phyloP scores from a whole-genome alignment of 2,888 invertebrate species.

The Erebia ligea region DNA sequence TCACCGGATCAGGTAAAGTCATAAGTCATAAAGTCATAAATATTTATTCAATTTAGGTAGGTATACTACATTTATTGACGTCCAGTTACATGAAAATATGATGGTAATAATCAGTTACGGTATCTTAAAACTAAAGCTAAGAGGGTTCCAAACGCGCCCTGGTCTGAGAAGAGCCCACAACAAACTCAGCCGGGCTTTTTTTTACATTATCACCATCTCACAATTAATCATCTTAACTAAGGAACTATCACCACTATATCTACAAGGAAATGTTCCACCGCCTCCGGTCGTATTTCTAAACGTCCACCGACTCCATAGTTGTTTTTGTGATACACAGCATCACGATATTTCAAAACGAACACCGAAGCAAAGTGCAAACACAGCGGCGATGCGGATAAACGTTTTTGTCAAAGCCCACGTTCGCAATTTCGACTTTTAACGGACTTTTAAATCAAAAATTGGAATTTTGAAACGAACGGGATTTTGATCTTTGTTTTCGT shows the following conservation, averaged over 20 bases:
- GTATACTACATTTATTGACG: too few species aligned
- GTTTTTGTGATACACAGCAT: conserved; percentile 6
- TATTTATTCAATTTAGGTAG: too few species aligned
- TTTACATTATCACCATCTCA: too few species aligned
- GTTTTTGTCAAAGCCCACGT: conserved; percentile 16
- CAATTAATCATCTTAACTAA: too few species aligned
- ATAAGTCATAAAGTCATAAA: too few species aligned
- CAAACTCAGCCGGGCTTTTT: too few species aligned
- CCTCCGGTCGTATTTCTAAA: conserved; percentile 7
- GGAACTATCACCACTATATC: too few species aligned
- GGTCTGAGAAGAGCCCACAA: too few species aligned
- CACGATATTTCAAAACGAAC: conserved; percentile 12
- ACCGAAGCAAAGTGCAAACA: conserved; percentile 11
- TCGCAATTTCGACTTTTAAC: conserved; percentile 8
- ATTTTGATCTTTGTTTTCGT: neutral
- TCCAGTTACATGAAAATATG: too few species aligned
- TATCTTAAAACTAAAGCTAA: neutral
- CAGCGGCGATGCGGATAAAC: conserved; percentile 5
- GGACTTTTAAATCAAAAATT: conserved; percentile 13
- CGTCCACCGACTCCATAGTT: conserved; percentile 2
- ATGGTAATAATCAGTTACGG: too few species aligned
- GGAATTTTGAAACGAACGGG: neutral
- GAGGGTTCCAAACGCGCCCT: too few species aligned
- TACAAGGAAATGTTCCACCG: neutral
- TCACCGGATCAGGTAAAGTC: too few species aligned